Evolutionary conservation across 2,888 invertebrate species (phyloP), one percentile per base, ranked within the genome.

Genomic region (Philaethria dido): DNA sequence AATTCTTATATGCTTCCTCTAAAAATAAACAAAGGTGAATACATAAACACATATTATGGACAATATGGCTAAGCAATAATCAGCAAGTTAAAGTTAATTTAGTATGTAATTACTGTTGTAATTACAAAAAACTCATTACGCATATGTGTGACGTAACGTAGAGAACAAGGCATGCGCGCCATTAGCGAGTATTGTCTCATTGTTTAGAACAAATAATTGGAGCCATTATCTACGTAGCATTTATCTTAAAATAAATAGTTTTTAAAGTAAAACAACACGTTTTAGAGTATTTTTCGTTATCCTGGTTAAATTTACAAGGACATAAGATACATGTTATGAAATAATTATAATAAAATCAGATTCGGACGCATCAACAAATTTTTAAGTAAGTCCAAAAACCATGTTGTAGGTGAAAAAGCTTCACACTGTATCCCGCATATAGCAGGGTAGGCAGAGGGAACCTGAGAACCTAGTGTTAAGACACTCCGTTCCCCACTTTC

Each of bases 121-220:
- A 68, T 60, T 54, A 68, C 25, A 62, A 39, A 33, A 42, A 64
- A 52, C 52, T 54, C 47, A 66, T 66, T 66, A 62, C 20, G 47
- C 36, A 25, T 33, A 50, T 9, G 22, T 44, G 36, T 69, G 67
- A 70, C 65, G 69, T 52, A 68, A 68, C 13, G 33, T 36, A 16
- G 18, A 64, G 55, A 59, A 48, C 16, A 20, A 57, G 57, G 48
- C 47, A 55, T 63, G 62, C 57, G 50, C 50, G 42, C 48, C 57
- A 63, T 57, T 62, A 67, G 57, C 16, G 57, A 50, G 67, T 50
- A 62, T 63, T 62, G 59, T 67, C 62, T 42, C 47, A 66, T 66
- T 62, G 67, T 67, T 50, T 42, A 50, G 57, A 66, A 57, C 48
- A 48, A 20, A 48, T 59, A 67, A 67, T 63, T 59, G 33, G 20